Conservation (phyloP, 2,797 vertebrate genomes). For the Lithobates pipiens region DNA sequence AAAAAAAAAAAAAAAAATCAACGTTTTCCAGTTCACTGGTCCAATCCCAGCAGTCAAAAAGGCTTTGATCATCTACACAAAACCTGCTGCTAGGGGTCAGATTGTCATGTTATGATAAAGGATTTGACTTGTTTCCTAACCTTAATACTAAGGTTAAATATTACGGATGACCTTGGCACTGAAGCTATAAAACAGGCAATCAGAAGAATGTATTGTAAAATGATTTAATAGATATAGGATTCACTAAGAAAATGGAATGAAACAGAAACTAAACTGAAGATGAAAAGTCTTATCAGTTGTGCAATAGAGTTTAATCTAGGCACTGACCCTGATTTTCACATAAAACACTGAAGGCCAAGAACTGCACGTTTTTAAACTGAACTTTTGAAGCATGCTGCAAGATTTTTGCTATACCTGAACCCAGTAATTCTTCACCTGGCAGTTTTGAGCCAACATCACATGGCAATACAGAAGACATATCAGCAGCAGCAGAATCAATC, state of each 20-base stretch:
- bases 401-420: too few species aligned
- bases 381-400: too few species aligned
- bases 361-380: too few species aligned
- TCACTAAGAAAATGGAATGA: neutral
- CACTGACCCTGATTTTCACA: too few species aligned
- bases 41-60: neutral
- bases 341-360: too few species aligned
- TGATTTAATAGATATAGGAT: neutral
- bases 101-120: conserved; percentile 4
- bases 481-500: too few species aligned
- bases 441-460: too few species aligned
- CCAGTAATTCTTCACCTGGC: too few species aligned
- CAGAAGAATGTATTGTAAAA: neutral
- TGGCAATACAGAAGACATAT: too few species aligned
- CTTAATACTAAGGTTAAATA: neutral
- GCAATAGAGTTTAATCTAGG: too few species aligned
- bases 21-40: conserved; percentile 5
- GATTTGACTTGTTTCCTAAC: conserved; percentile 1
- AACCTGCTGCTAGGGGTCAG: neutral
- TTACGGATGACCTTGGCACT: conserved; percentile 17
- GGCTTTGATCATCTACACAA: conserved; percentile 25
- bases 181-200: neutral
- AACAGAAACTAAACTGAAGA: neutral
- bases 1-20: neutral
- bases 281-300: neutral